These are phyloP conservation scores for Taphrorychus bicolor DNA, from an alignment of 2,888 invertebrate species.

Conservation along the genomic window DNA sequence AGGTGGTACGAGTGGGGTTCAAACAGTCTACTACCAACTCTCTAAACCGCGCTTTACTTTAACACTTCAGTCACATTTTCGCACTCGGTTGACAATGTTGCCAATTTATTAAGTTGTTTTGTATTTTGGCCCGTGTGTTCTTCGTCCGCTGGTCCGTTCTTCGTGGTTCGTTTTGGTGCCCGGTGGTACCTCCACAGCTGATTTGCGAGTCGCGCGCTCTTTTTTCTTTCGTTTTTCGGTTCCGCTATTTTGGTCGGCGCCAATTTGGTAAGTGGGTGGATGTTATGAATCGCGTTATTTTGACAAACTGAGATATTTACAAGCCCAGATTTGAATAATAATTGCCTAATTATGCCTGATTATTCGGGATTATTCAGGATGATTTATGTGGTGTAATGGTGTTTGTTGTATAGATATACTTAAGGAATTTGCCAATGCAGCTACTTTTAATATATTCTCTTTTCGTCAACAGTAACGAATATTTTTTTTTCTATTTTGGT, in stretches of 20 bases:
- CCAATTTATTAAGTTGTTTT: constrained; percentile 16
- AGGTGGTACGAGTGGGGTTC: constrained; percentile 38
- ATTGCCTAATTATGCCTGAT: not conserved
- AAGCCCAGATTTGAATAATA: not conserved
- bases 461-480: too few species aligned
- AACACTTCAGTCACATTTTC: constrained; percentile 41
- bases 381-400: not conserved
- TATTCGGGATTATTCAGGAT: not conserved
- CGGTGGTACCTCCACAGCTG: not conserved
- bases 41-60: constrained; percentile 34
- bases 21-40: constrained; percentile 33
- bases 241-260: constrained; percentile 16
- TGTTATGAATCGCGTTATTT: not conserved
- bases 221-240: constrained; percentile 1
- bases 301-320: not conserved
- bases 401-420: too few species aligned
- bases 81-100: constrained; percentile 38
- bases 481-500: too few species aligned
- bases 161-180: constrained; percentile 1
- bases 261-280: constrained; percentile 16
- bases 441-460: too few species aligned
- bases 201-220: not conserved
- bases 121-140: constrained; percentile 7
- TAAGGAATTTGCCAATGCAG: too few species aligned
- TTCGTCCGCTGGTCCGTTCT: too few species aligned